Conservation (phyloP, 2,113 vertebrate genomes). For the Octodon degus region DNA sequence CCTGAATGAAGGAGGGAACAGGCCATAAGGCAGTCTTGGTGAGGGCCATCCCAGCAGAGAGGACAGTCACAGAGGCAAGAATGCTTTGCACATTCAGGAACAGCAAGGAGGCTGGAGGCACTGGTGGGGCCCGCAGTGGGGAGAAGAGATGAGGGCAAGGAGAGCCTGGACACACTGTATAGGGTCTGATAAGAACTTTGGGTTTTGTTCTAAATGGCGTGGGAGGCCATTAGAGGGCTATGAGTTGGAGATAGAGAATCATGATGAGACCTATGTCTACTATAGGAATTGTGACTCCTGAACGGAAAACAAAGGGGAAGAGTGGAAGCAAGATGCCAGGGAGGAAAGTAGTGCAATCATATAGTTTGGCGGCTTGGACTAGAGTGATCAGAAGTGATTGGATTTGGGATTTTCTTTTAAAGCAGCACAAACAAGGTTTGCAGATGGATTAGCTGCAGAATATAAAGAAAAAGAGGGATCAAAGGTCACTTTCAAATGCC, state of each 20-base stretch:
- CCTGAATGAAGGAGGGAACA: neutral
- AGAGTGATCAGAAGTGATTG: neutral
- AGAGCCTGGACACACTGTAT: neutral
- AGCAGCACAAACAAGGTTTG: neutral
- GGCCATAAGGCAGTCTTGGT: neutral
- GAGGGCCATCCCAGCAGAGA: neutral
- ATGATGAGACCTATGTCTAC: neutral
- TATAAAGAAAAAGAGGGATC: slow-evolving; percentile 26
- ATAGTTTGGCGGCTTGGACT: neutral
- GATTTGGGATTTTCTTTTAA: neutral
- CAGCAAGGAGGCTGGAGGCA: neutral
- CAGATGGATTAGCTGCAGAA: slow-evolving; percentile 7
- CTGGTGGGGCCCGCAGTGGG: neutral
- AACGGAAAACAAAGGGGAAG: neutral
- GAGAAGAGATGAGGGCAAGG: neutral
- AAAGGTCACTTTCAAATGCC: neutral
- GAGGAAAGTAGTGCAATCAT: neutral
- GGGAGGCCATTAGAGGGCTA: neutral
- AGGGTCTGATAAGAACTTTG: neutral
- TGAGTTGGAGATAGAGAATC: neutral
- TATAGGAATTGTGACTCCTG: neutral
- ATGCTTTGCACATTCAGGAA: neutral
- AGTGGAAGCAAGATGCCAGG: neutral
- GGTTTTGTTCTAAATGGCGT: neutral
- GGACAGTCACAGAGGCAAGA: neutral